A percentile compares a stretch with the other conserved stretches of the same genome.
phyloP scores from a whole-genome alignment of 2,113 vertebrate genomes.

The Odocoileus hemionus region DNA sequence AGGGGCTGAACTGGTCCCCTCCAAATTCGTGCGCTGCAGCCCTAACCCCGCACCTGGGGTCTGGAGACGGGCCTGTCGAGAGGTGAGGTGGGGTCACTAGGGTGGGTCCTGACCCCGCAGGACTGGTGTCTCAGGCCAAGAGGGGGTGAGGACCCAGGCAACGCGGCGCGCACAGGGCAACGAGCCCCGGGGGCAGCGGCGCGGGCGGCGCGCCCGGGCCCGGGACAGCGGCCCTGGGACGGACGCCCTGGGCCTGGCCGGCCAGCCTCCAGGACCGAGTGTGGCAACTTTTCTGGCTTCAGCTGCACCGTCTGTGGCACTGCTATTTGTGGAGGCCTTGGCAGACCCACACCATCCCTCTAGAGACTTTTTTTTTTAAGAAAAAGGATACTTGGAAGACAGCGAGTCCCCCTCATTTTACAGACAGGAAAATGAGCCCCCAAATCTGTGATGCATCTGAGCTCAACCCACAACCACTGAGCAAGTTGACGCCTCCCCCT shows the following conservation, averaged over 20 bases:
- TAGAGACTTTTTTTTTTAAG: neutral
- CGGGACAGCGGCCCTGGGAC: neutral
- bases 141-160: neutral
- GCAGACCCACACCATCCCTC: neutral
- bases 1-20: neutral
- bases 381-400: neutral
- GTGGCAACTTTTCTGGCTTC: neutral
- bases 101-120: neutral
- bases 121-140: neutral
- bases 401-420: neutral
- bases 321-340: neutral
- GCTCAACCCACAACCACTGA: neutral
- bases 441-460: neutral
- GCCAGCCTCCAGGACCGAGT: neutral
- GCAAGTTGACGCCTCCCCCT: neutral
- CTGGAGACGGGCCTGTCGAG: neutral
- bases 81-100: neutral
- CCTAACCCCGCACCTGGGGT: neutral
- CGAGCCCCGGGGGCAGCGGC: rapidly evolving
- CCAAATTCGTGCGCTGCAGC: rapidly evolving
- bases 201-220: neutral
- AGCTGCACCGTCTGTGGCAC: neutral
- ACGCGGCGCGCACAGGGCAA: rapidly evolving
- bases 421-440: neutral
- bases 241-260: neutral